A percentile compares a stretch with the other conserved stretches of the same genome.
Conservation (phyloP, 2,888 invertebrate genomes). For the Epirrhoe alternata region DNA sequence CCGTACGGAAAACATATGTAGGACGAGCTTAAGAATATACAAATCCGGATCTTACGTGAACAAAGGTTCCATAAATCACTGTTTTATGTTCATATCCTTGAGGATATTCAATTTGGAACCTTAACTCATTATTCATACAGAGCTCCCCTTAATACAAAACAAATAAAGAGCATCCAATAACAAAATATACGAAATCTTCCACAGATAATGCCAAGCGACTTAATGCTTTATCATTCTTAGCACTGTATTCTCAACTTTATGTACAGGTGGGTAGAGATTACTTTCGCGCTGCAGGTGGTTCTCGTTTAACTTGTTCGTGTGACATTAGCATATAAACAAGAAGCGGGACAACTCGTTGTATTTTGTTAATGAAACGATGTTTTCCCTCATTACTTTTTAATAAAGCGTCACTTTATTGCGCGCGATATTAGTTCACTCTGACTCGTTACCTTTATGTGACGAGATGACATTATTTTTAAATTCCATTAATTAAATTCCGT, state of each 20-base stretch:
- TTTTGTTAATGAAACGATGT: slow-evolving; percentile 45
- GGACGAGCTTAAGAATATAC: not conserved
- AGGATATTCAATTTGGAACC: slow-evolving; percentile 3
- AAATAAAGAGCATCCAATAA: slow-evolving; percentile 41
- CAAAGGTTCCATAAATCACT: not conserved
- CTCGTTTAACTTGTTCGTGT: slow-evolving; percentile 42
- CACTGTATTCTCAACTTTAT: slow-evolving; percentile 28
- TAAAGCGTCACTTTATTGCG: slow-evolving; percentile 32
- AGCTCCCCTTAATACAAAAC: slow-evolving; percentile 25
- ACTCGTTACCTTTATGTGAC: not conserved
- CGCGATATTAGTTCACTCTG: slow-evolving; percentile 12
- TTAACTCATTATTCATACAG: slow-evolving; percentile 23
- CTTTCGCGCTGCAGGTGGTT: slow-evolving; percentile 11
- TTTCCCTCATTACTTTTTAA: slow-evolving; percentile 44
- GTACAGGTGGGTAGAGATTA: not conserved
- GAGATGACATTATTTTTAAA: not conserved
- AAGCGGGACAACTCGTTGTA: slow-evolving; percentile 42
- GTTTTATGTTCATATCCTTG: slow-evolving; percentile 5
- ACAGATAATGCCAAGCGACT: slow-evolving; percentile 37
- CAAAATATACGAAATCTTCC: slow-evolving; percentile 40
- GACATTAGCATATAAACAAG: slow-evolving; percentile 52
- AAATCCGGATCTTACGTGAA: not conserved
- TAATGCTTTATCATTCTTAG: slow-evolving; percentile 15
- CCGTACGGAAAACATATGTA: too few relatives aligned
- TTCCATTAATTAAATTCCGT: too few relatives aligned